Percentiles rank a stretch among this genome's conserved stretches.
Evolutionary conservation across 1,140 invertebrate species (phyloP).

Genomic region (Dufourea novaeangliae): DNA sequence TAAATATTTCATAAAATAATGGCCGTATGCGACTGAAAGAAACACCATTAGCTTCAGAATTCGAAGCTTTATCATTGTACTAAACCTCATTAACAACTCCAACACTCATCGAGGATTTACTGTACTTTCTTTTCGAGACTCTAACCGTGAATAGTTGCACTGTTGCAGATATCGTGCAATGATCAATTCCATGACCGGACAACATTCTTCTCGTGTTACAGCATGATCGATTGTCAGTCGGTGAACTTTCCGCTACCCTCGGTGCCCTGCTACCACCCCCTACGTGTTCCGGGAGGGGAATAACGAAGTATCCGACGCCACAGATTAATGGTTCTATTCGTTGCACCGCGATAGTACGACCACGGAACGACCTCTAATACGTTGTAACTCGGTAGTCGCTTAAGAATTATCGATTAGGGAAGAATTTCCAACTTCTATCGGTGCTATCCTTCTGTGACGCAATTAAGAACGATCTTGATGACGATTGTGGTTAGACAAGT

Average conservation of each 20-base stretch:
- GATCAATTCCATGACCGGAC: not conserved
- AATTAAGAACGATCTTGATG: not conserved
- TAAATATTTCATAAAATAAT: too few relatives aligned
- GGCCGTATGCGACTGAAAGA: too few relatives aligned
- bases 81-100: too few relatives aligned
- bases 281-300: not conserved
- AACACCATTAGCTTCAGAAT: too few relatives aligned
- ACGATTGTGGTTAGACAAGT: too few relatives aligned
- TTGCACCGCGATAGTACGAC: not conserved
- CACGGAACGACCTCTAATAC: slow-evolving; percentile 6
- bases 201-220: not conserved
- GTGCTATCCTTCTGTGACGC: not conserved
- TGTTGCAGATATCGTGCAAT: not conserved
- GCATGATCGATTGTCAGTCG: slow-evolving; percentile 20
- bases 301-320: slow-evolving; percentile 27
- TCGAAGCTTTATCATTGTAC: too few relatives aligned
- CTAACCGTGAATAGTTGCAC: too few relatives aligned
- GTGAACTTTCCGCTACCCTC: not conserved
- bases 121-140: too few relatives aligned
- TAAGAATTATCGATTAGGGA: not conserved
- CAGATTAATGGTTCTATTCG: slow-evolving; percentile 32
- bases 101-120: too few relatives aligned
- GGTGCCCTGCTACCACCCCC: not conserved
- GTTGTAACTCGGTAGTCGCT: not conserved
- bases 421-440: slow-evolving; percentile 10